Base-by-base conservation (phyloP, 2,113 vertebrate species). In the Nanorana parkeri region DNA sequence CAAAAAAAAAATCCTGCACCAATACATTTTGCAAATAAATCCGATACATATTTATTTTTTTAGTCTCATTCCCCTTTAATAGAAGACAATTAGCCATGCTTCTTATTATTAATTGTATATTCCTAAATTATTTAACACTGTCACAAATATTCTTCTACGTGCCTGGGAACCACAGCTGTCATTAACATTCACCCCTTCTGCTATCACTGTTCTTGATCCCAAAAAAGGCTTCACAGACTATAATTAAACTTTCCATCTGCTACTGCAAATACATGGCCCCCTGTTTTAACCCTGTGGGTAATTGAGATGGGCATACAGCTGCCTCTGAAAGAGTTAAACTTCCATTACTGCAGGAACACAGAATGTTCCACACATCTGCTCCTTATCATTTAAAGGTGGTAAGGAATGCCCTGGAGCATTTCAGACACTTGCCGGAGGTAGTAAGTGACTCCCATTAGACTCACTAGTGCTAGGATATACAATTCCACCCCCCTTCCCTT, bases 181-280 rank as follows among this genome's bases (percentile, higher is more conserved):
- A 89, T 84, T 89, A 88, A 86, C 87, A 85, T 77, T 85, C 83
- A 84, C 81, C 84, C 87, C 88, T 89, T 89, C 86, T 88, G 84
- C 85, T 86, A 90, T 87, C 87, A 89, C 85, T 88, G 90, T 66
- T 72, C 85, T 78, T 90, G 91, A 92, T 92, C 92, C 89, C 88
- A 87, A 71, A 87, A 41, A 87, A 85, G 90, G 85, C 87, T 92
- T 90, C 84, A 86, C 74, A 88, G 86, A 52, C 91, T 93, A 92
- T 93, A 93, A 93, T 94, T 94, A 90, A 91, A 90, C 88, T 86
- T 89, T 86, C 87, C 91, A 93, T 91, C 90, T 94, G 92, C 87
- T 32, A 10, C 82, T 56, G 1, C 83, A 69, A 83, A 68, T 41
- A 83, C 64, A 76, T 68, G 84, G 71, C 13, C 65, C 83, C 21